Base-by-base conservation (phyloP, 1,140 invertebrate genomes). In the Dufourea novaeangliae region DNA sequence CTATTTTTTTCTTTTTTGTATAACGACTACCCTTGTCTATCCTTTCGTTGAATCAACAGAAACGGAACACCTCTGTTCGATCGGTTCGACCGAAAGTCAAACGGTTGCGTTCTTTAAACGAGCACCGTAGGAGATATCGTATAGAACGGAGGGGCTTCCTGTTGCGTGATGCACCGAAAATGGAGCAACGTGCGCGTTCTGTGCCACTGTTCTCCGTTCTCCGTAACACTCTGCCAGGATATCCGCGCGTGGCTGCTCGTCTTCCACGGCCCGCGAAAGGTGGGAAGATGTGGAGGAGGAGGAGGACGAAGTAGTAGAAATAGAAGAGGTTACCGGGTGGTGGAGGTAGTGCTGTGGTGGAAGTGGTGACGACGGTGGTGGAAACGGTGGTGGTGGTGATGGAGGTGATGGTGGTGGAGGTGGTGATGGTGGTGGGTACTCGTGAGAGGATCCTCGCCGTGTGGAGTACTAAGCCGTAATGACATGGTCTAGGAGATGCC, bases 401-500 rank as follows among this genome's bases (percentile, higher is more conserved):
- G 52, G 8, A 25, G 52, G 11, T 27, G 52, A 10, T 27, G 52
- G 22, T 12, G 52, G 39, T 52, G 64, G 29, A 46, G 69, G 68
- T 73, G 78, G 32, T 64, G 82, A 69, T 69, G 76, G 52, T 63
- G 59, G 67, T 62, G 79, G 56, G 54, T 66, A 76, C 62, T 70
- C 70, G 83, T 67, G 79, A 84, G 77, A 91, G 86, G 90, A 91
- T 91, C 86, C 90, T 91, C 87, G 82, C 90, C 80, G 90, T 89
- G 88, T 90, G 86, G 90, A 91, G 91, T 87, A 91, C 91, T 90
- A 89, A 90, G 88, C 83, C 84, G 90, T 93, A 93, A 92, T 93
- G 92, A 93, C 91, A 92, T 92, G 91, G 88, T 93, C 92, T 92
- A 92, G 90, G 90, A 91, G 90, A 92, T 91, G 88, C 91, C 87